Base-by-base conservation (phyloP, 2,888 invertebrate genomes). In the Drosophila meridionalis region DNA sequence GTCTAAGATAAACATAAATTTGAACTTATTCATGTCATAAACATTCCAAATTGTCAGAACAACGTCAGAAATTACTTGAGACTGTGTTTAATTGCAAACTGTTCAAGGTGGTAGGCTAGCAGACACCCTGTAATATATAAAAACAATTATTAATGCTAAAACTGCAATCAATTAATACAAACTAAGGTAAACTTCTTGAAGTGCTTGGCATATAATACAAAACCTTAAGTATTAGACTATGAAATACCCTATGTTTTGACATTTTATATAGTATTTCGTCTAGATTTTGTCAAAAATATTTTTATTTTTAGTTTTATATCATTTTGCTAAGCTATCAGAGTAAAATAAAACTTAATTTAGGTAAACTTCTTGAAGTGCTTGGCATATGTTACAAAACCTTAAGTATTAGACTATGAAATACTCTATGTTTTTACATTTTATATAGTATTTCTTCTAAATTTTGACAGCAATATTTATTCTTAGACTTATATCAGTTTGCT, bases 311-410 rank as follows among this genome's bases (percentile, higher is more conserved):
- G 20, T 1, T 1, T 20, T 20, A 20, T 20, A 20, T 20, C 20
- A 20, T 20, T 20, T 20, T 20, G 20, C 20, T 20, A 9, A 11
- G 1, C 36, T 11, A 11, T 9, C 9, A 38, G 12, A 38, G 38
- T 38, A 12, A 38, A 12, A 12, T 12, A 34, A 38, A 38, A 38
- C 38, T 38, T 12, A 11, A 9, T 34, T 34, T 34, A 43, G 20
- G 8, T 8, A 3, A 6, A 9, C 8, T 2, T 43, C 20, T n/a
- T 8, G n/a, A 14, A 42, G 40, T 6, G 7, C n/a, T 42, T 14
- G n/a, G 0, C 7, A n/a, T 2, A n/a, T 42, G 0, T n/a, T 2
- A n/a, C 14, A n/a, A 42, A 7, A n/a, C 0, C 2, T 5, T 7
- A 14, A 14, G 14, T 40, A 5, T 40, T 40, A n/a, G 7, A 42